These are phyloP conservation scores for Drosophila meridionalis DNA, from an alignment of 2,888 invertebrate species.

Conservation along the genomic window DNA sequence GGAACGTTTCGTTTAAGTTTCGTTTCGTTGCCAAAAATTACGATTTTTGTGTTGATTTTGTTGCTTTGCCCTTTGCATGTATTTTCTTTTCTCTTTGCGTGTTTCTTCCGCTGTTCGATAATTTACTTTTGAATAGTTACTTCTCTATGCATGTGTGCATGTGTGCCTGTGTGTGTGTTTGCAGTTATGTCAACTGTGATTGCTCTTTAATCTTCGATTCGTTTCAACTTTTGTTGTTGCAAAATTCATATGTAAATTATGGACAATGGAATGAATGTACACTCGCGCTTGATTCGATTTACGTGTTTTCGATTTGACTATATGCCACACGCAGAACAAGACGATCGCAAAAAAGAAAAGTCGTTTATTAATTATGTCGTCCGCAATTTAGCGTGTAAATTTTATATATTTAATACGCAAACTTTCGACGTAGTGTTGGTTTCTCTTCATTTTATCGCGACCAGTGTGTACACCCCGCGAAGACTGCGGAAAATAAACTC, in stretches of 20 bases:
- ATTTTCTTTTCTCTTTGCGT: conserved; percentile 40
- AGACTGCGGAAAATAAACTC: conserved; percentile 17
- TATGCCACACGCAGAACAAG: conserved; percentile 61
- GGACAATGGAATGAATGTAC: conserved; percentile 67
- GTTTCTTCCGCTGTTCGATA: conserved; percentile 64
- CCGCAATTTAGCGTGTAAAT: conserved; percentile 57
- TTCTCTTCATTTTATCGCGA: conserved; percentile 52
- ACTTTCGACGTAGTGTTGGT: conserved; percentile 75
- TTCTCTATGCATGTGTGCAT: not conserved
- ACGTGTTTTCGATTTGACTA: conserved; percentile 69
- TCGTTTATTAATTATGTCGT: conserved; percentile 55
- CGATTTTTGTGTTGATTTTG: conserved; percentile 28
- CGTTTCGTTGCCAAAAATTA: conserved; percentile 65
- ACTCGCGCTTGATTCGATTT: conserved; percentile 57
- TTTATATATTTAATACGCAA: conserved; percentile 57
- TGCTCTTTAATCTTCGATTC: conserved; percentile 58
- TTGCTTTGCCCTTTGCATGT: conserved; percentile 4
- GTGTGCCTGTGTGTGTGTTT: conserved; percentile 27
- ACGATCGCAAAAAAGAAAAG: conserved; percentile 45
- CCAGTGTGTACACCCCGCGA: conserved; percentile 52
- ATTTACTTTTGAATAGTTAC: conserved; percentile 59
- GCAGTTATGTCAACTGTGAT: conserved; percentile 71
- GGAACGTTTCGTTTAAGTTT: conserved; percentile 39
- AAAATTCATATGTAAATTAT: conserved; percentile 73
- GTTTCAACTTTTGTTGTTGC: conserved; percentile 59